Evolutionary conservation across 2,888 invertebrate species (phyloP).

Genomic region (Cheilosia impressa): DNA sequence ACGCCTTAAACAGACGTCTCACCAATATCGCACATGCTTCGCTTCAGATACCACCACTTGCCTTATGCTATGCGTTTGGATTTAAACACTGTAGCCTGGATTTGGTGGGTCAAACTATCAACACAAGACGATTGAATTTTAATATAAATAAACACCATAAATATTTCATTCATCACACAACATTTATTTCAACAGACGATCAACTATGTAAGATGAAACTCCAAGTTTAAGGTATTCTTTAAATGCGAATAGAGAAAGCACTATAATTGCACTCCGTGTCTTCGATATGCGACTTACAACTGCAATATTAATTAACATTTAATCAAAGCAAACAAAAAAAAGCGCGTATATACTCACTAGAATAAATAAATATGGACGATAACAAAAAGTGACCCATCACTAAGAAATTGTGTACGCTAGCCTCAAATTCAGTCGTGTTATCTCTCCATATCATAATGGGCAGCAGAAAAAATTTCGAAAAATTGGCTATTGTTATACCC

Average conservation of each 20-base stretch:
- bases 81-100: too few relatives aligned
- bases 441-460: conserved; percentile 87
- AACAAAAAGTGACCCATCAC: conserved; percentile 87
- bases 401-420: conserved; percentile 85
- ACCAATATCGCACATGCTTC: too few relatives aligned
- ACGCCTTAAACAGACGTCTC: too few relatives aligned
- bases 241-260: conserved; percentile 78
- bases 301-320: conserved; percentile 22
- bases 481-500: conserved; percentile 86
- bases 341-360: conserved; percentile 84
- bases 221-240: conserved; percentile 79
- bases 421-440: conserved; percentile 82
- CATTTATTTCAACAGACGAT: conserved; percentile 73
- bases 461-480: conserved; percentile 86
- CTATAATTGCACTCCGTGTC: conserved; percentile 77
- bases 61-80: too few relatives aligned
- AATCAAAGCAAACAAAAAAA: background rate
- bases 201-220: conserved; percentile 77
- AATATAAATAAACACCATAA: too few relatives aligned
- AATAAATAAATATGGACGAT: conserved; percentile 87
- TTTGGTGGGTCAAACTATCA: too few relatives aligned
- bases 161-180: too few relatives aligned
- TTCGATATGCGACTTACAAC: conserved; percentile 76
- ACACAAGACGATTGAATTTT: too few relatives aligned
- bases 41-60: too few relatives aligned